Evolutionary conservation across 2,113 vertebrate species (phyloP), one percentile per base, ranked within the genome.

Genomic region (Thamnophis sirtalis): DNA sequence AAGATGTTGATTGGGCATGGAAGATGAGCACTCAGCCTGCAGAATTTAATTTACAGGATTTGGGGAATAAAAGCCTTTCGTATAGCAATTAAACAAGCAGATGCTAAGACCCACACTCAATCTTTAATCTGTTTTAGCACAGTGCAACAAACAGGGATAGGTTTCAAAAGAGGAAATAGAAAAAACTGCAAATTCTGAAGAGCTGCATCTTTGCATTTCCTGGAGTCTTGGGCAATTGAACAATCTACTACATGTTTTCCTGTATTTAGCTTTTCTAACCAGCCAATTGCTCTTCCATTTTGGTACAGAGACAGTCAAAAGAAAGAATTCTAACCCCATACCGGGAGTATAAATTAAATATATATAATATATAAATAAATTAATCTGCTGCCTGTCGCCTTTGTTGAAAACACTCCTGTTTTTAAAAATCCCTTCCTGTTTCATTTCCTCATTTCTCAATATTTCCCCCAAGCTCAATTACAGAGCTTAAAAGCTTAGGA

Each of bases 51-150:
- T 43, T 21, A 38, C 21, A 19, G 33, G 17, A 33, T 33, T 3
- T 38, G 15, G 2, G 0, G 1, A 1, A 15, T 43, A 7, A 0
- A 38, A 38, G n/a, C 13, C 5, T 38, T 38, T 24, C 28, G 6
- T 58, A 22, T 49, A 38, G 9, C 21, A 56, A 43, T 88, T 80
- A 80, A 80, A 38, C 73, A 80, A 80, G 73, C 73, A 80, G 73
- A 80, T 38, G 4, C 19, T 24, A n/a, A 88, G 21, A 49, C 7
- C 22, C 11, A 60, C 1, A 28, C 38, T 24, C 17, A 56, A 53
- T 33, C 87, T 33, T 49, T 24, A 63, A 89, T 24, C 5, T 49
- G 56, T 54, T 54, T 89, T 60, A 60, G 5, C 56, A 89, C 11
- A 60, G 15, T 60, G 5, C 15, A 89, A 22, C 87, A 60, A 26